Evolutionary conservation across 2,888 invertebrate genomes (phyloP).

Genomic region (Caenorhabditis sp.): DNA sequence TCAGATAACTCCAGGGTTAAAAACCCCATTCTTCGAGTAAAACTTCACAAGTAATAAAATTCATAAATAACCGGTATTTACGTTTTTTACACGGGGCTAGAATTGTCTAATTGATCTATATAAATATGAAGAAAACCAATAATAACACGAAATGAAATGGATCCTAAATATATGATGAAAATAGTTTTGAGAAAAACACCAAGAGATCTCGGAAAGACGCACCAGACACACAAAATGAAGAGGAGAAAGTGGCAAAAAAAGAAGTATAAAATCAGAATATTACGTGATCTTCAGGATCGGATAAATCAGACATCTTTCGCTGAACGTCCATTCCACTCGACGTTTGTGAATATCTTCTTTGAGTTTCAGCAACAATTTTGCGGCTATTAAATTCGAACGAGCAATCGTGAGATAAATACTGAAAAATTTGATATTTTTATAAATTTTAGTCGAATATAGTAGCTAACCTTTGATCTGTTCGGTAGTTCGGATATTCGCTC

Average conservation of each 20-base stretch:
- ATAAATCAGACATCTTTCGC: constrained; percentile 10
- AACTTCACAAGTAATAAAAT: too few species aligned
- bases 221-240: background rate
- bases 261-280: background rate
- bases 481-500: constrained; percentile 2
- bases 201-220: constrained; percentile 4
- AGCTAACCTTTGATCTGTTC: constrained; percentile 9
- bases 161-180: background rate
- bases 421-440: background rate
- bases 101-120: background rate
- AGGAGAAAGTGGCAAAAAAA: constrained; percentile 5
- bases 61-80: too few species aligned
- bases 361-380: constrained; percentile 10
- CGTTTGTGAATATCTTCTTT: background rate
- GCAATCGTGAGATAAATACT: constrained; percentile 9
- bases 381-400: constrained; percentile 12
- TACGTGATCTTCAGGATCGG: constrained; percentile 15
- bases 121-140: background rate
- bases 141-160: background rate
- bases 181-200: background rate
- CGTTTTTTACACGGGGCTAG: background rate
- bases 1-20: too few species aligned
- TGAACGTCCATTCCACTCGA: constrained; percentile 14
- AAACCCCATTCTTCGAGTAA: too few species aligned
- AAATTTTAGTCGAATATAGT: background rate